phyloP scores from a whole-genome alignment of 2,797 vertebrate species.

The Coregonus suidteri region DNA sequence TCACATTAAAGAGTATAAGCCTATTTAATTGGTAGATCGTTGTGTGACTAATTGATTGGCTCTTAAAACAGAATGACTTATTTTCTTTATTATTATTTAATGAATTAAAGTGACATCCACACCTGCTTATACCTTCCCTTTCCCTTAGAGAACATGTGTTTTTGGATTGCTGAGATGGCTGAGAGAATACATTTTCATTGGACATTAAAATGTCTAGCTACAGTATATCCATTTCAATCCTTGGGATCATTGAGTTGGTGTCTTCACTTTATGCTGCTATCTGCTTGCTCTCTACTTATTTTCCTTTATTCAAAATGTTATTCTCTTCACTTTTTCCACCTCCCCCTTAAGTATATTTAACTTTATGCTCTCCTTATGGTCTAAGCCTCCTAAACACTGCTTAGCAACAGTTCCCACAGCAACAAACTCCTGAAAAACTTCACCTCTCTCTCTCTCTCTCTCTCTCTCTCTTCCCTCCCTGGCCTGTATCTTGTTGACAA shows the following conservation, averaged over 20 bases:
- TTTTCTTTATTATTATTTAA: background rate
- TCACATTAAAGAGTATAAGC: background rate
- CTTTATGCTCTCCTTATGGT: constrained; percentile 3
- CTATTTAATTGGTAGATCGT: background rate
- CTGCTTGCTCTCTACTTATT: background rate
- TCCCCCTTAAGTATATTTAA: background rate
- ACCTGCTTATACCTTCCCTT: background rate
- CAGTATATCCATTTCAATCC: background rate
- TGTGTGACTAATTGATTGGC: background rate
- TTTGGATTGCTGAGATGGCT: background rate
- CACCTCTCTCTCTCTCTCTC: too few species aligned
- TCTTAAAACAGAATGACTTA: background rate
- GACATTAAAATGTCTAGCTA: background rate
- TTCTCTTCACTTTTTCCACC: background rate
- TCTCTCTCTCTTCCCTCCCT: background rate
- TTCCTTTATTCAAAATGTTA: background rate
- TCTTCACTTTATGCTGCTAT: background rate
- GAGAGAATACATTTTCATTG: background rate
- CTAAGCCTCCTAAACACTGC: constrained; percentile 18
- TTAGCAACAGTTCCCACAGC: constrained; percentile 46
- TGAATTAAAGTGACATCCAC: background rate
- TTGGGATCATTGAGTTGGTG: background rate
- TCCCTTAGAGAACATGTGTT: background rate
- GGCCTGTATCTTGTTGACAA: background rate
- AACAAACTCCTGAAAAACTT: constrained; percentile 16